These are phyloP conservation scores for Gryllus bimaculatus DNA, from an alignment of 1,140 invertebrate species.

Conservation along the genomic window DNA sequence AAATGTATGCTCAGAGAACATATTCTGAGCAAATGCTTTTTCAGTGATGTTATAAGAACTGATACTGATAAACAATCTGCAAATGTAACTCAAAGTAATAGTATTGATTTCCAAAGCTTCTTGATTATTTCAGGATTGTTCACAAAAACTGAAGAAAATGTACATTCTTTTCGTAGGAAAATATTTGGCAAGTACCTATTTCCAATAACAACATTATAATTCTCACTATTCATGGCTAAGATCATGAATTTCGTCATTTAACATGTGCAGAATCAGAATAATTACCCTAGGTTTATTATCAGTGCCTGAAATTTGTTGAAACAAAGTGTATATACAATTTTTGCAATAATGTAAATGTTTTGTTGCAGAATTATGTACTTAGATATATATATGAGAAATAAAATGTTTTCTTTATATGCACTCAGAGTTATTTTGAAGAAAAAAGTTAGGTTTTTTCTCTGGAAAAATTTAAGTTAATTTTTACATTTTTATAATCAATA, in stretches of 20 bases:
- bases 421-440: not conserved
- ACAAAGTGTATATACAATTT: not conserved
- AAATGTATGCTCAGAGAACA: too few relatives aligned
- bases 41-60: too few relatives aligned
- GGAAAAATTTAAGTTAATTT: too few relatives aligned
- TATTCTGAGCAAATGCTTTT: too few relatives aligned
- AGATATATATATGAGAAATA: not conserved
- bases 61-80: too few relatives aligned
- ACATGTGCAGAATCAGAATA: constrained; percentile 1
- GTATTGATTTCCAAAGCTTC: too few relatives aligned
- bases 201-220: not conserved
- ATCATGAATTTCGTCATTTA: not conserved
- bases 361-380: not conserved
- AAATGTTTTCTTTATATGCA: not conserved
- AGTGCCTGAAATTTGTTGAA: not conserved
- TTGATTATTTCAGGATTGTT: not conserved
- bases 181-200: not conserved
- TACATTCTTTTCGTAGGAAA: not conserved
- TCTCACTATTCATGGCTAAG: not conserved
- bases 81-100: too few relatives aligned
- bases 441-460: too few relatives aligned
- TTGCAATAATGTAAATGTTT: not conserved
- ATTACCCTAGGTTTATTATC: not conserved
- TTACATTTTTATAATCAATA: too few relatives aligned
- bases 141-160: not conserved